Conservation (phyloP, 2,888 invertebrate species). For the Macrosiphum euphorbiae region DNA sequence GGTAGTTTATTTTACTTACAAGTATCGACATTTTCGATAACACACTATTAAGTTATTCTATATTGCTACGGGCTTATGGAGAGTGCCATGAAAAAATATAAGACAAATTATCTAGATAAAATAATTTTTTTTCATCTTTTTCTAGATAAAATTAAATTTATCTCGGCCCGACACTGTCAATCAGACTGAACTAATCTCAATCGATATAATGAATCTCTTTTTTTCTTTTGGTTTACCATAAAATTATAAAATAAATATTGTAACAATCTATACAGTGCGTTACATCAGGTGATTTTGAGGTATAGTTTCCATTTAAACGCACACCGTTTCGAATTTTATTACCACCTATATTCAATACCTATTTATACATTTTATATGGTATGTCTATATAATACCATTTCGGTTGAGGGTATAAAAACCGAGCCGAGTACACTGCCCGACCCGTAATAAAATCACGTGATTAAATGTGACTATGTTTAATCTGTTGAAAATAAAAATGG, state of each 20-base stretch:
- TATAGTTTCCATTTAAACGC: neutral
- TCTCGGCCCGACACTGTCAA: too few relatives aligned
- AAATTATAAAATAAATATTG: neutral
- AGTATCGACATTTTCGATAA: too few relatives aligned
- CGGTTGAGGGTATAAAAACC: neutral
- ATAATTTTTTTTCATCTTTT: too few relatives aligned
- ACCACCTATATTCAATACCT: neutral
- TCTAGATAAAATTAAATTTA: too few relatives aligned
- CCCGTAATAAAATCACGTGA: neutral
- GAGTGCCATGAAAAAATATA: too few relatives aligned
- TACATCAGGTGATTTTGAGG: neutral
- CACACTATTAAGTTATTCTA: too few relatives aligned
- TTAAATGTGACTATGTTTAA: neutral
- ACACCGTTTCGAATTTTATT: neutral
- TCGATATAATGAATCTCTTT: neutral
- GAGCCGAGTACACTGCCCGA: neutral
- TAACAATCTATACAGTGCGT: neutral
- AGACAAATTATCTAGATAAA: too few relatives aligned
- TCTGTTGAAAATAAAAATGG: neutral
- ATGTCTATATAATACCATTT: neutral
- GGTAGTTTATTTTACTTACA: too few relatives aligned
- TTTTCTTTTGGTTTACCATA: neutral
- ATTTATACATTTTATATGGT: neutral
- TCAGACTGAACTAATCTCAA: neutral
- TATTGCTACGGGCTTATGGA: too few relatives aligned